These are phyloP conservation scores for Theonella swinhoei DNA, from an alignment of 37 sponge, comb jelly and placozoan species.

Conservation along the genomic window DNA sequence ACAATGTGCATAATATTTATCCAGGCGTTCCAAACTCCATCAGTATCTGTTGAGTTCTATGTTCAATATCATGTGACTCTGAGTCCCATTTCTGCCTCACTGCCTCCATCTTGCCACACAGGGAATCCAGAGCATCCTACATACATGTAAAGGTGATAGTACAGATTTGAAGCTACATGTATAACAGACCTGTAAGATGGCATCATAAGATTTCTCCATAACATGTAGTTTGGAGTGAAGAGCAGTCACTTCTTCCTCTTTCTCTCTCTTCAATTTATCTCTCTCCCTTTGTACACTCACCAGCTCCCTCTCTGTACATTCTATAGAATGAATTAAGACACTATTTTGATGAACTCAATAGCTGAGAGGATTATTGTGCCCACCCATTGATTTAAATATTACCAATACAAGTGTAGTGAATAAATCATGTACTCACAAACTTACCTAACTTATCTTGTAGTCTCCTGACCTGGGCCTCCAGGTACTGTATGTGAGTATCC, in stretches of 20 bases:
- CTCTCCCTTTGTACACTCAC: constrained; percentile 51
- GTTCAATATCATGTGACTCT: constrained; percentile 59
- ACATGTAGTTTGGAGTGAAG: constrained; percentile 45
- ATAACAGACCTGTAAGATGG: constrained; percentile 43
- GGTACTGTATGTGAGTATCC: constrained; percentile 55
- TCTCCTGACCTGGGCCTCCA: constrained; percentile 63
- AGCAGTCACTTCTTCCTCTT: constrained; percentile 45
- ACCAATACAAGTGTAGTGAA: no score
- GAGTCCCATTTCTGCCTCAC: constrained; percentile 65
- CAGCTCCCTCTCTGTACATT: constrained; percentile 40
- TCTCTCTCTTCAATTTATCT: constrained; percentile 63
- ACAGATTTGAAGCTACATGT: no score
- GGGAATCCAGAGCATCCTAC: constrained; percentile 74
- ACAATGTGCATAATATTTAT: no score
- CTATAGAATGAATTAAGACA: constrained; percentile 11
- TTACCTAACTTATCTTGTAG: constrained; percentile 54
- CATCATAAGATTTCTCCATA: constrained; percentile 77
- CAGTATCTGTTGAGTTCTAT: constrained; percentile 42
- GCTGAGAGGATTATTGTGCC: not conserved
- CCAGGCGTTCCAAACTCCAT: constrained; percentile 53
- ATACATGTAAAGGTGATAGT: not conserved
- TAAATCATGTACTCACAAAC: no score
- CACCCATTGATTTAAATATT: no score
- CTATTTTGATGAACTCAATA: not conserved
- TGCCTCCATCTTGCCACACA: constrained; percentile 65